These are phyloP conservation scores for Panzeria rudis DNA, from an alignment of 2,888 invertebrate genomes.

Conservation along the genomic window DNA sequence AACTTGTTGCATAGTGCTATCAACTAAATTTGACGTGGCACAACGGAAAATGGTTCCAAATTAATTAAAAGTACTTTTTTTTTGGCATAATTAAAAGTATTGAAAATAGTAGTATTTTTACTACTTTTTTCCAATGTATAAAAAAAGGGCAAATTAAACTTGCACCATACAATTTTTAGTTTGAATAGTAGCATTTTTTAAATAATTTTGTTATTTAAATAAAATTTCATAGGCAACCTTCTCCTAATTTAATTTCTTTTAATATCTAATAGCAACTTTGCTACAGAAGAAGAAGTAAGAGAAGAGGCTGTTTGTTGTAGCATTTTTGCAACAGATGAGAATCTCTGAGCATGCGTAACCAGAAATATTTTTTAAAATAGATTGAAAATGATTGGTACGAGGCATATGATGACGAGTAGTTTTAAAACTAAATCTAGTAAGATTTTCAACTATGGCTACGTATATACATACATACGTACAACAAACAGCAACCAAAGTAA, in stretches of 20 bases:
- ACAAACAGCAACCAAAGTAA: conserved; percentile 40
- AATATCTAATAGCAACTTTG: conserved; percentile 20
- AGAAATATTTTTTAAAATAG: conserved; percentile 55
- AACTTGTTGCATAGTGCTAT: too few relatives aligned
- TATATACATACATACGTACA: neutral
- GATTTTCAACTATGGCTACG: neutral
- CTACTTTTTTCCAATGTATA: too few relatives aligned
- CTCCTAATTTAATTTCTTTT: conserved; percentile 43
- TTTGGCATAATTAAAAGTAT: too few relatives aligned
- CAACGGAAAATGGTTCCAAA: too few relatives aligned
- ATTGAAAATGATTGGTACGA: conserved; percentile 6
- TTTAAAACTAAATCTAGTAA: conserved; percentile 14
- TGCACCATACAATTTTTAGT: too few relatives aligned
- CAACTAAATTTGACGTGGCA: too few relatives aligned
- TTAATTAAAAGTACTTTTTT: too few relatives aligned
- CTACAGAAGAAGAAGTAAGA: neutral
- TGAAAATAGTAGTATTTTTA: too few relatives aligned
- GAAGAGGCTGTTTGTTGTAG: neutral
- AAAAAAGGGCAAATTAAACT: too few relatives aligned
- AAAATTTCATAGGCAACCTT: conserved; percentile 5
- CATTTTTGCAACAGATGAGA: conserved; percentile 24
- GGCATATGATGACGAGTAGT: conserved; percentile 21
- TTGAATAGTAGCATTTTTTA: too few relatives aligned
- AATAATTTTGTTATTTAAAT: too few relatives aligned
- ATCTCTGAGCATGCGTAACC: conserved; percentile 64